Base-by-base conservation (phyloP, 2,113 vertebrate species). In the Neotoma lepida region DNA sequence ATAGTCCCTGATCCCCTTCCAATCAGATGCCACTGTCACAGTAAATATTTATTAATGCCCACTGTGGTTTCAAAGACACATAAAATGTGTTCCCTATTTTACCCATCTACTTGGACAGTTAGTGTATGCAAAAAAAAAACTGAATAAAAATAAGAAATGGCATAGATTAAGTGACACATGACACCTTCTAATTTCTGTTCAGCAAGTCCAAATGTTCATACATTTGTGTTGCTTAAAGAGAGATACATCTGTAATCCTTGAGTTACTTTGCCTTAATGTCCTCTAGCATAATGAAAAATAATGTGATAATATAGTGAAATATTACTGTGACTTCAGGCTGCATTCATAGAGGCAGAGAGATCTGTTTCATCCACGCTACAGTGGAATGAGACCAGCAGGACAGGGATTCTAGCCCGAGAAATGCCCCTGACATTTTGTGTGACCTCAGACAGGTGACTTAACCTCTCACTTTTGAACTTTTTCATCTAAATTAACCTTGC, bases 251-350 rank as follows among this genome's bases (percentile, higher is more conserved):
- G 56, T 96, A 97, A 84, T 93, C 74, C 49, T 88, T 90, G 76
- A 90, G 35, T 97, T 93, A 41, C 93, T 20, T 41, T 86, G 81
- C 39, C 78, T 86, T 95, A 95, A 56, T 94, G 86, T 93, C 91
- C 96, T 93, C 91, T 92, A 95, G 49, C 81, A 73, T 92, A 96
- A 93, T 94, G 89, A 93, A 94, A 96, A 95, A 87, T 94, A 97
- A 93, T 86, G 89, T 95, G 94, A 91, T 96, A 96, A 96, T 93
- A 89, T 78, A 90, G 87, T 96, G 88, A 92, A 90, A 96, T 87
- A 94, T 80, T 86, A 86, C 86, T 95, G 85, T 90, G 71, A 89
- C 90, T 97, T 94, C 56, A 35, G 89, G 87, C 96, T 92, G 64
- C 95, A 97, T 97, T 89, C 88, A 94, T 70, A 95, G 78, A 97